Conservation (phyloP, 1,140 invertebrate genomes). For the Neomicropteryx cornuta region DNA sequence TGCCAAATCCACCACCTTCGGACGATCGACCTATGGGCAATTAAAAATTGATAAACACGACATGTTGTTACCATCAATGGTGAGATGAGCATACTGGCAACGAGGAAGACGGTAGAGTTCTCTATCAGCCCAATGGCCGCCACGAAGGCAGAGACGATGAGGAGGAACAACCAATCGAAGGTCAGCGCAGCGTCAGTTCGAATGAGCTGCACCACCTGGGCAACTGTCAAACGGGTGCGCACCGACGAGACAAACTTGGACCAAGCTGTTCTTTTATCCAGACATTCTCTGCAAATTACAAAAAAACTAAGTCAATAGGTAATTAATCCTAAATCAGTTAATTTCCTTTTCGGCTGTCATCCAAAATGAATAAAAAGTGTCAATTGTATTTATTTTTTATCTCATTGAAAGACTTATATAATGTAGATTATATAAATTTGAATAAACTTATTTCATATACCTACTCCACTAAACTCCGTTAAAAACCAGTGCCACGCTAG, state of each 20-base stretch:
- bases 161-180: constrained; percentile 61
- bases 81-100: constrained; percentile 70
- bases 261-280: constrained; percentile 34
- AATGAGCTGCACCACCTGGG: constrained; percentile 57
- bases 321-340: not conserved
- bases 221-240: constrained; percentile 52
- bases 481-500: too few species aligned
- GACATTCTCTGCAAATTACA: too few species aligned
- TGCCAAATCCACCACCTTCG: too few species aligned
- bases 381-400: not conserved
- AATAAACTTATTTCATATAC: too few species aligned
- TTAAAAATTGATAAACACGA: not conserved
- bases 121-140: constrained; percentile 64
- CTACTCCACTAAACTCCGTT: too few species aligned
- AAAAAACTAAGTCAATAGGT: not conserved
- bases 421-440: too few species aligned
- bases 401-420: too few species aligned
- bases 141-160: constrained; percentile 54
- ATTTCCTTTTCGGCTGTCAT: not conserved
- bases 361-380: not conserved
- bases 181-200: constrained; percentile 52
- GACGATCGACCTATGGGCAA: not conserved
- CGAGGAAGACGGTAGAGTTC: constrained; percentile 59
- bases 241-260: constrained; percentile 45
- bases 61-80: constrained; percentile 54